phyloP scores from a whole-genome alignment of 2,113 vertebrate species.

The Chaetops frenatus region DNA sequence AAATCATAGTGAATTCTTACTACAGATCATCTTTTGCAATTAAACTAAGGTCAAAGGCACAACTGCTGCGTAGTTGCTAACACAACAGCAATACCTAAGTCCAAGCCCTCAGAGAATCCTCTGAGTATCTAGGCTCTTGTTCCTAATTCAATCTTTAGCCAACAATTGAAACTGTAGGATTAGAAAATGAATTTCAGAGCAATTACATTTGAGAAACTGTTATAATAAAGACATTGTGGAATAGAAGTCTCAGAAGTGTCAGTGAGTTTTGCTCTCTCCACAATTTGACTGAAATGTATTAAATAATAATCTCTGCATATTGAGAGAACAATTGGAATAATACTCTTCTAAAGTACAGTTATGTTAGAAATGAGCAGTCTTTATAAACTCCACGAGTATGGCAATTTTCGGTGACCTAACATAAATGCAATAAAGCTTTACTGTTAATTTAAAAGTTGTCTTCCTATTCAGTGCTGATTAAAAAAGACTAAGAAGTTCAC shows the following conservation, averaged over 20 bases:
- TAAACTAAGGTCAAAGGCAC: neutral
- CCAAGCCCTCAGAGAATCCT: neutral
- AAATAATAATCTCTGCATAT: slow-evolving; percentile 3
- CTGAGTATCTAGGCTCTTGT: neutral
- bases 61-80: neutral
- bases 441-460: neutral
- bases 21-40: neutral
- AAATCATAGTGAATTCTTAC: neutral
- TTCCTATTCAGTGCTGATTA: neutral
- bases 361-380: neutral
- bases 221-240: slow-evolving; percentile 25
- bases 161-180: slow-evolving; percentile 23
- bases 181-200: slow-evolving; percentile 33
- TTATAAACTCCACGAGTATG: neutral
- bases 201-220: slow-evolving; percentile 36
- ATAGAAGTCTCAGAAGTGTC: slow-evolving; percentile 19
- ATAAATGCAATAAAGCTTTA: neutral
- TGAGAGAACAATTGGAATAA: neutral
- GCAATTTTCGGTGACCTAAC: neutral
- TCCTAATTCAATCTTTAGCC: slow-evolving; percentile 25
- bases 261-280: neutral
- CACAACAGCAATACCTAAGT: neutral
- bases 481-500: neutral
- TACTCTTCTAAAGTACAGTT: neutral
- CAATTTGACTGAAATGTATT: neutral